A percentile compares a stretch with the other conserved stretches of the same genome.
Conservation (phyloP, 92 coral and sea anemone genomes). For the Nematostella vectensis region DNA sequence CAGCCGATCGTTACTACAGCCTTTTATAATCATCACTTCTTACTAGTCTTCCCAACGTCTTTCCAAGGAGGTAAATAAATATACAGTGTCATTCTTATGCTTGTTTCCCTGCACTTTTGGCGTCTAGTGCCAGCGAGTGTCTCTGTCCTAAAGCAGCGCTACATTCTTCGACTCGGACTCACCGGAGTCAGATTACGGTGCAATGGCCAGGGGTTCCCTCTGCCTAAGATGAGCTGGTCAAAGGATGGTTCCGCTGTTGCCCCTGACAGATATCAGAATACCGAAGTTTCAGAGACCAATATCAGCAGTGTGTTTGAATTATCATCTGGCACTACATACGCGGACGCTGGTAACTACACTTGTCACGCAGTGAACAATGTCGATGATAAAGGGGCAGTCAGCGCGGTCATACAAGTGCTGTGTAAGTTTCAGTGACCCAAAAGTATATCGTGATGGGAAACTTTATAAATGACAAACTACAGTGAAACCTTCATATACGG, state of each 20-base stretch:
- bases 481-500: too few species aligned
- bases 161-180: conserved; percentile 7
- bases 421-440: conserved; percentile 46
- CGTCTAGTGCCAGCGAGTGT: conserved; percentile 27
- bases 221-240: conserved; percentile 36
- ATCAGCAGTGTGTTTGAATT: conserved; percentile 29
- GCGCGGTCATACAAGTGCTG: conserved; percentile 21
- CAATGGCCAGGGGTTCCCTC: conserved; percentile 41
- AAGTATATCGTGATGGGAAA: too few species aligned
- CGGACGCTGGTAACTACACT: conserved; percentile 53
- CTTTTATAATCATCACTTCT: too few species aligned
- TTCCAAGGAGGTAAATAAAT: too few species aligned
- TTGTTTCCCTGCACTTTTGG: too few species aligned
- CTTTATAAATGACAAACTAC: not conserved
- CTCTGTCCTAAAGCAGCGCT: conserved; percentile 1
- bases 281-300: conserved; percentile 8
- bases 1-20: too few species aligned
- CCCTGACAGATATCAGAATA: not conserved
- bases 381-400: conserved; percentile 1
- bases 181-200: conserved; percentile 20
- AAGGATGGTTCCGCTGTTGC: conserved; percentile 7
- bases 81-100: too few species aligned
- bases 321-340: conserved; percentile 27
- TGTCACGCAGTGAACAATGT: conserved; percentile 34
- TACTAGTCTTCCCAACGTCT: too few species aligned